phyloP scores from a whole-genome alignment of 2,113 vertebrate genomes.

The Pachyramphus minor region DNA sequence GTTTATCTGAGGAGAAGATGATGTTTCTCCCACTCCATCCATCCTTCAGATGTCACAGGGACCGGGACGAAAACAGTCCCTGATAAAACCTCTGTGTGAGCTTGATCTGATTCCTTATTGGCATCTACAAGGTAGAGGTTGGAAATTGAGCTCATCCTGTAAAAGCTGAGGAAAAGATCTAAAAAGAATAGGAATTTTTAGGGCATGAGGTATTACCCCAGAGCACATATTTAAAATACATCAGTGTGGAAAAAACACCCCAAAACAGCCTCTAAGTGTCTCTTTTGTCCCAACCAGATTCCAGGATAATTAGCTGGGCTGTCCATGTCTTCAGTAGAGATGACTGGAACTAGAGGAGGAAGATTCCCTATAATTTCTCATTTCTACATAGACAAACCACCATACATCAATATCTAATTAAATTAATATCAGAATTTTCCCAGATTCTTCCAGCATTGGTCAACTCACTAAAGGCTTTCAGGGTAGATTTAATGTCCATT shows the following conservation, averaged over 20 bases:
- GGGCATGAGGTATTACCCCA: background rate
- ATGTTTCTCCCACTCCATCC: background rate
- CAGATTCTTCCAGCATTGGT: background rate
- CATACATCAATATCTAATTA: background rate
- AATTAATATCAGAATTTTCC: background rate
- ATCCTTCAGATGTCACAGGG: background rate
- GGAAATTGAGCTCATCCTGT: background rate
- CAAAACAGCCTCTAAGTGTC: background rate
- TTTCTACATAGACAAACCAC: background rate
- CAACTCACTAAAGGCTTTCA: background rate
- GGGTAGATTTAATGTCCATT: background rate
- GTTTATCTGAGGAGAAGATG: background rate
- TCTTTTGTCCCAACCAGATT: rapidly evolving
- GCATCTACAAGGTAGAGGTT: background rate
- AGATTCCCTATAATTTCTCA: background rate
- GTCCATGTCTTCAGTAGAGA: background rate
- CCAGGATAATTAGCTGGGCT: background rate
- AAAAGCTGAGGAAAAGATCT: background rate
- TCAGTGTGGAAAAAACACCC: rapidly evolving
- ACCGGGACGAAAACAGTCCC: background rate
- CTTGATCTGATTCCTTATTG: background rate
- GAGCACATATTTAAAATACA: background rate
- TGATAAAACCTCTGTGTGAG: background rate
- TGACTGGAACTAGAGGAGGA: background rate
- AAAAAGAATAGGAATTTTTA: background rate